Base-by-base conservation (phyloP, 2,113 vertebrate species). In the Ibidorhyncha struthersii region DNA sequence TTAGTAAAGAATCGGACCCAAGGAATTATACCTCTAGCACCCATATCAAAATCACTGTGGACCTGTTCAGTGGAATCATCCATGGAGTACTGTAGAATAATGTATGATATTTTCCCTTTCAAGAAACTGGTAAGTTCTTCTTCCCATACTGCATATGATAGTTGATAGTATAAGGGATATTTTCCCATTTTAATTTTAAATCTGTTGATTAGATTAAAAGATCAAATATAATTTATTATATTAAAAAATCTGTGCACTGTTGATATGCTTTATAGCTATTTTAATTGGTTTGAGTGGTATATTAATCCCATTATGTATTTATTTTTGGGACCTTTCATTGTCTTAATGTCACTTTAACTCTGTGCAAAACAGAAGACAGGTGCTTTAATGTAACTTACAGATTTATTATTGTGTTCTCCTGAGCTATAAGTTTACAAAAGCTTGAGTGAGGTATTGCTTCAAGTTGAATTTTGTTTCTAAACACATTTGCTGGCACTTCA, bases 71-170 rank as follows among this genome's bases (percentile, higher is more conserved):
- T 99, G 86, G 99, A 99, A 80, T 99, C 99, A 49, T 99, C 99
- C 41, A 99, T 99, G 99, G 99, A 99, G 90, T 99, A 99, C 86
- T 99, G 99, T 71, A 98, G 99, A 81, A 99, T 99, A 96, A 99
- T 99, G 97, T 99, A 99, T 52, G 99, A 99, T 81, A 98, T 99
- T 95, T 99, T 99, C 95, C 99, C 99, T 78, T 98, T 98, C 71
- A 98, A 98, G 96, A 99, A 99, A 87, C 98, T 99, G 98, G 99
- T 99, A 63, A 98, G 99, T 95, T n/a, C 27, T 85, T 76, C 6
- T 34, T 32, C 25, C 29, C 25, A 0, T 21, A 23, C 23, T 62
- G 22, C 4, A 2, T 22, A 1, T 61, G 4, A 2, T 66, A 21
- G 47, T 58, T 73, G 8, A 6, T 34, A 6, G 6, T 6, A 1